These are phyloP conservation scores for Spilosoma lubricipeda DNA, from an alignment of 2,888 invertebrate genomes.

Conservation along the genomic window DNA sequence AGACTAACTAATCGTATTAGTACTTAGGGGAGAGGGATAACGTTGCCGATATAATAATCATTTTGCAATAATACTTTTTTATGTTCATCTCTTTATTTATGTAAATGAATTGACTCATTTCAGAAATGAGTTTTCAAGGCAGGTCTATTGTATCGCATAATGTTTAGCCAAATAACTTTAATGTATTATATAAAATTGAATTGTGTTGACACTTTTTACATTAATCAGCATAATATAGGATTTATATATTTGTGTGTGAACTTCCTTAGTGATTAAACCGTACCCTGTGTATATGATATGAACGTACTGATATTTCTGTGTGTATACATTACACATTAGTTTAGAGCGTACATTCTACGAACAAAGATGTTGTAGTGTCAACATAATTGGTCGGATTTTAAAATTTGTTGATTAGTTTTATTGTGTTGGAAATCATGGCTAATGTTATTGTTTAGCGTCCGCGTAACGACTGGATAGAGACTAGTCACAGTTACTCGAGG, in stretches of 20 bases:
- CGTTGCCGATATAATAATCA: constrained; percentile 65
- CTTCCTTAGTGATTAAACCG: background rate
- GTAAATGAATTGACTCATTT: constrained; percentile 49
- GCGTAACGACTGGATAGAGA: constrained; percentile 38
- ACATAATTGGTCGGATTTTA: constrained; percentile 49
- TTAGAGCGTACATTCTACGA: constrained; percentile 29
- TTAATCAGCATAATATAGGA: constrained; percentile 45
- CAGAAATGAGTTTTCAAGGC: constrained; percentile 49
- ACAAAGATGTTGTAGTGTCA: constrained; percentile 45
- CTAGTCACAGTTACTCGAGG: constrained; percentile 63
- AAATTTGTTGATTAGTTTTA: constrained; percentile 79
- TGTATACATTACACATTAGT: constrained; percentile 27
- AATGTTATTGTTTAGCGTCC: constrained; percentile 47
- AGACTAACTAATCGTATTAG: constrained; percentile 70
- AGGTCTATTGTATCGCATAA: constrained; percentile 62
- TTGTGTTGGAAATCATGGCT: constrained; percentile 55
- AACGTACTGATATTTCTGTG: constrained; percentile 30
- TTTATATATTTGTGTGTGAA: constrained; percentile 21
- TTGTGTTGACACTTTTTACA: constrained; percentile 47
- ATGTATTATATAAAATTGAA: constrained; percentile 45
- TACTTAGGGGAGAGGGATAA: constrained; percentile 75
- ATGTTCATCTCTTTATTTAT: constrained; percentile 54
- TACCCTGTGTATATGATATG: constrained; percentile 19
- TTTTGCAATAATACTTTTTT: constrained; percentile 67
- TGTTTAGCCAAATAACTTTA: constrained; percentile 65